Conservation (phyloP, 2,797 vertebrate genomes). For the Xerus rutilus region DNA sequence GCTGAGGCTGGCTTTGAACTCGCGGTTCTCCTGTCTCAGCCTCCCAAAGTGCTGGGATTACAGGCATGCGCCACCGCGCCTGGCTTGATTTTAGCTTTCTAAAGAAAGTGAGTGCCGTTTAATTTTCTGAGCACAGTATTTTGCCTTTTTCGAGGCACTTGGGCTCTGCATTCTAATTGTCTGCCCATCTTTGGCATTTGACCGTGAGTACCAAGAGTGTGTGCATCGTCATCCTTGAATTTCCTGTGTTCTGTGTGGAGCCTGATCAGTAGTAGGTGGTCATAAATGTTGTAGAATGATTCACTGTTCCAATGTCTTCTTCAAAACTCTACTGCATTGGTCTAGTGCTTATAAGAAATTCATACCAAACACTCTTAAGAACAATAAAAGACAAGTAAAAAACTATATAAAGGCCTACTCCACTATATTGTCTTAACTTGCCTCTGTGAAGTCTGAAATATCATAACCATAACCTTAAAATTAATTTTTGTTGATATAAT, state of each 20-base stretch:
- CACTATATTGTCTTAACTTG: not conserved
- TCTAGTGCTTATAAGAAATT: not conserved
- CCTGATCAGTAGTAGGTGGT: not conserved
- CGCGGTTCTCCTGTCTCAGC: too few relatives aligned
- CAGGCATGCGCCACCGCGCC: too few relatives aligned
- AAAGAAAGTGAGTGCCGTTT: not conserved
- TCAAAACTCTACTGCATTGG: not conserved
- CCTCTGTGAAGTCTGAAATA: not conserved
- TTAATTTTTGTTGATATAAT: conserved; percentile 29
- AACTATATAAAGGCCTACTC: not conserved
- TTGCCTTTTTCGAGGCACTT: not conserved
- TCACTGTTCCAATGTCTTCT: not conserved
- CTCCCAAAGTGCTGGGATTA: too few relatives aligned
- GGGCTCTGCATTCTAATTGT: not conserved
- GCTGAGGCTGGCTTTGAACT: too few relatives aligned
- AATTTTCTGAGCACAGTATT: not conserved
- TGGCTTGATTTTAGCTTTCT: not conserved
- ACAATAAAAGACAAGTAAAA: not conserved
- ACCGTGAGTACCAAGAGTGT: not conserved
- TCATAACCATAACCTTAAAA: not conserved
- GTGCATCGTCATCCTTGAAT: not conserved
- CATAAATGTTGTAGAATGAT: not conserved
- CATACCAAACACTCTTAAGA: conserved; percentile 13
- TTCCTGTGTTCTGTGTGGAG: not conserved
- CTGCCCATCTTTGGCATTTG: not conserved